Evolutionary conservation across 2,888 invertebrate genomes (phyloP), one percentile per base, ranked within the genome.

Genomic region (Cataglyphis albicans): DNA sequence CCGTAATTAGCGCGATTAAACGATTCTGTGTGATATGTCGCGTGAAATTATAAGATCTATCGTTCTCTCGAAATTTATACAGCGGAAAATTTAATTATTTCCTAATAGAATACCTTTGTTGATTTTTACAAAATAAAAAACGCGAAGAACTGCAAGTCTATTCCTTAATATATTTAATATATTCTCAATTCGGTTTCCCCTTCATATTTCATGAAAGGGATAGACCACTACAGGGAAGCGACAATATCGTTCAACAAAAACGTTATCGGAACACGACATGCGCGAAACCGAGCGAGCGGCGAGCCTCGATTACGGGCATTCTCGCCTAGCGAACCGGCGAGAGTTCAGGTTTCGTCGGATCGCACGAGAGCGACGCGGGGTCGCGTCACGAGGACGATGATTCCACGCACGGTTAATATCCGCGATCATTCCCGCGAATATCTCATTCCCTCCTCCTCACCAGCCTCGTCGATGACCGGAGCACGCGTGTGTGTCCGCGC

Each of bases 371-470:
- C 81, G 73, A 25, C 12, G 29, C 67, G 38, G 12, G 61, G 29
- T 55, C 61, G 57, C 35, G 74, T 65, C 55, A 65, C 59, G 76
- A 80, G 81, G 55, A 86, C 81, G 85, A 90, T 87, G 89, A 90
- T 91, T 89, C 89, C 83, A 81, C 80, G 85, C 74, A 81, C 86
- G 85, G 87, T 91, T 91, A 92, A 91, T 91, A 90, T 90, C 87
- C 87, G 86, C 89, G 89, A 90, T 91, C 89, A 41, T 38, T 29
- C 76, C 6, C 55, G 15, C 63, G 18, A 44, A 48, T 18, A 18
- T 48, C 29, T 38, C 12, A 15, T 10, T 10, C 7, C 18, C 21
- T 9, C 12, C 29, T 35, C 1, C 32, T 0, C 32, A 4, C 12
- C 32, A 2, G n/a, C 12, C 44, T 0, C 87, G 85, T 81, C 72